phyloP scores from a whole-genome alignment of 2,113 vertebrate genomes.

The Lagopus leucura region DNA sequence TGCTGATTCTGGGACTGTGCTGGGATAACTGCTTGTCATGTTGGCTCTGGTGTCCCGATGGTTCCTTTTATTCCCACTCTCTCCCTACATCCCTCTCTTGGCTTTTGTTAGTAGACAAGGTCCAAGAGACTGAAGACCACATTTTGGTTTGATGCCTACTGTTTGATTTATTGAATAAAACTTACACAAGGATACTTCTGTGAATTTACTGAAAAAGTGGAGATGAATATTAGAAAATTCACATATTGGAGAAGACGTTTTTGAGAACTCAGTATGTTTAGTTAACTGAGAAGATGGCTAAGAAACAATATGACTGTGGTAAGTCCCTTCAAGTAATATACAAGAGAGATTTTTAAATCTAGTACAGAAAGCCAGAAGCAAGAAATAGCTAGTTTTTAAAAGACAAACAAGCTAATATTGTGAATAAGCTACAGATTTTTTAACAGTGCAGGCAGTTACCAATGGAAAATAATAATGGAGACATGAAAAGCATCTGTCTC shows the following conservation, averaged over 20 bases:
- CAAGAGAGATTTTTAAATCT: not conserved
- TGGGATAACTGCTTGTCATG: not conserved
- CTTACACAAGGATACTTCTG: not conserved
- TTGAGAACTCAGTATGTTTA: not conserved
- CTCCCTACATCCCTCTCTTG: not conserved
- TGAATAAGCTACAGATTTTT: not conserved
- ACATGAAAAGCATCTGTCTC: not conserved
- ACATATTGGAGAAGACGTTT: not conserved
- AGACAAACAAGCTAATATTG: not conserved
- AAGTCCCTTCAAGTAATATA: not conserved
- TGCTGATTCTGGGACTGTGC: not conserved
- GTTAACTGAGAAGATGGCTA: not conserved
- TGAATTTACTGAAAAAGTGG: not conserved
- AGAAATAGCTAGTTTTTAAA: not conserved
- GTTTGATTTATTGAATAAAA: not conserved
- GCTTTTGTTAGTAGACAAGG: not conserved
- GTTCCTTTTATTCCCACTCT: not conserved
- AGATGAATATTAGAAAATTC: not conserved
- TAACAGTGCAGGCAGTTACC: not conserved
- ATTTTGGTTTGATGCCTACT: not conserved
- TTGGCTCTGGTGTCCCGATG: rapidly evolving
- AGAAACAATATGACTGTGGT: not conserved
- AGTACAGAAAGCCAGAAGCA: not conserved
- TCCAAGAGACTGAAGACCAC: not conserved
- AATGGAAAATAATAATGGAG: not conserved